These are phyloP conservation scores for Dolichomitus sp. DNA, from an alignment of 2,888 invertebrate genomes.

Conservation along the genomic window DNA sequence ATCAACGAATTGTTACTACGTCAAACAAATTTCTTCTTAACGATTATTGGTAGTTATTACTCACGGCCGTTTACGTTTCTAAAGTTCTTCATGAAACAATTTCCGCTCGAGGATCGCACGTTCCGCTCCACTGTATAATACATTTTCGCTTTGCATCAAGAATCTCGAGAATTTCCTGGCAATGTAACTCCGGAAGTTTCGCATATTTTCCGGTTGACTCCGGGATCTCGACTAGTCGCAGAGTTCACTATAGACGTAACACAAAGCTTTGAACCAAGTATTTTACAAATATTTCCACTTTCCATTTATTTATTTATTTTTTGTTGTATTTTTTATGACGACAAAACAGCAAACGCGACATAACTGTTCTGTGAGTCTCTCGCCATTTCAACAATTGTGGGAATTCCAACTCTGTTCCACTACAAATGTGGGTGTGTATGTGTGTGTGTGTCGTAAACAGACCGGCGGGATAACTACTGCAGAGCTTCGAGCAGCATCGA, in stretches of 20 bases:
- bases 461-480: constrained; percentile 53
- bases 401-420: constrained; percentile 48
- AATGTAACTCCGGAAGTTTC: constrained; percentile 44
- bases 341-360: constrained; percentile 34
- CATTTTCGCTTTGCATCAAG: constrained; percentile 19
- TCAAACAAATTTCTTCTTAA: background rate
- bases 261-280: constrained; percentile 55
- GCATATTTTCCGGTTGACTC: constrained; percentile 42
- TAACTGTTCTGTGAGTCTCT: constrained; percentile 36
- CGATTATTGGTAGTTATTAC: background rate
- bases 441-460: constrained; percentile 44
- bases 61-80: background rate
- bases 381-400: constrained; percentile 54
- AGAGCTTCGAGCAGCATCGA: constrained; percentile 51
- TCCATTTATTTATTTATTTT: constrained; percentile 17
- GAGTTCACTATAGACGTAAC: constrained; percentile 39
- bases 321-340: constrained; percentile 22
- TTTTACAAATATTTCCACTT: constrained; percentile 69
- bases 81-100: constrained; percentile 26
- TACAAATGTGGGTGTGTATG: background rate
- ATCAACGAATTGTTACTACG: background rate
- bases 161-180: constrained; percentile 44
- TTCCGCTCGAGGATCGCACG: background rate
- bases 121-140: background rate
- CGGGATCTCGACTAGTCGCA: constrained; percentile 21